These are phyloP conservation scores for Nannobrachium achirus DNA, from an alignment of 2,113 vertebrate species.

Conservation along the genomic window DNA sequence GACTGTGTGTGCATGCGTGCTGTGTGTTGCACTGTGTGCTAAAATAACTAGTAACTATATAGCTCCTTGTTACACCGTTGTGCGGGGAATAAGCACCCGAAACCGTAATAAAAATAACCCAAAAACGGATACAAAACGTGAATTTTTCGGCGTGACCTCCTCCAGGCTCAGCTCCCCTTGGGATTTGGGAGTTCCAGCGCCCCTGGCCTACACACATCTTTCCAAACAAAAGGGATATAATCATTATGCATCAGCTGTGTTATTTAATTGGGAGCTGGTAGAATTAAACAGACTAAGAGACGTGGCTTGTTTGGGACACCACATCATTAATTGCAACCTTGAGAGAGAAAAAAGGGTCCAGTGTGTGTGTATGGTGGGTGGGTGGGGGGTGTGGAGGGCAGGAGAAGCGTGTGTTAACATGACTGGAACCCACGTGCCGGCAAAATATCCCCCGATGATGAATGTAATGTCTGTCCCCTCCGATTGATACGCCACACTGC, in stretches of 20 bases:
- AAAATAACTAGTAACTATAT: too few species aligned
- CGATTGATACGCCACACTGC: constrained; percentile 54
- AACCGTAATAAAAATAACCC: too few species aligned
- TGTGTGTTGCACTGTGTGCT: too few species aligned
- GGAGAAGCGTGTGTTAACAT: too few species aligned
- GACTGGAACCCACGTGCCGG: too few species aligned
- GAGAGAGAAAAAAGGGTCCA: constrained; percentile 5
- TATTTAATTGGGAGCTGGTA: constrained; percentile 32
- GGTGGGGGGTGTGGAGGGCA: constrained; percentile 25
- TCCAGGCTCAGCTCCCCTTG: too few species aligned
- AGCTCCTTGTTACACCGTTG: too few species aligned
- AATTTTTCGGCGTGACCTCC: too few species aligned
- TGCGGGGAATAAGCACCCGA: too few species aligned
- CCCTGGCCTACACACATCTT: neutral
- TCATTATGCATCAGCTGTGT: constrained; percentile 43
- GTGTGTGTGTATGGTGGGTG: constrained; percentile 22
- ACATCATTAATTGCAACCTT: neutral
- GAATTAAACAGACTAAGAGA: constrained; percentile 40
- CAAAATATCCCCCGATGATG: constrained; percentile 35
- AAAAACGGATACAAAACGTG: too few species aligned
- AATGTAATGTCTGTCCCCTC: constrained; percentile 61
- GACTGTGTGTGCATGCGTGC: too few species aligned
- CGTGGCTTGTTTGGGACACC: constrained; percentile 12
- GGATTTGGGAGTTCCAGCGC: too few species aligned
- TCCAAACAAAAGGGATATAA: constrained; percentile 28